A percentile compares a stretch with the other conserved stretches of the same genome.
Conservation (phyloP, 1,140 invertebrate genomes). For the Dendrolimus kikuchii region DNA sequence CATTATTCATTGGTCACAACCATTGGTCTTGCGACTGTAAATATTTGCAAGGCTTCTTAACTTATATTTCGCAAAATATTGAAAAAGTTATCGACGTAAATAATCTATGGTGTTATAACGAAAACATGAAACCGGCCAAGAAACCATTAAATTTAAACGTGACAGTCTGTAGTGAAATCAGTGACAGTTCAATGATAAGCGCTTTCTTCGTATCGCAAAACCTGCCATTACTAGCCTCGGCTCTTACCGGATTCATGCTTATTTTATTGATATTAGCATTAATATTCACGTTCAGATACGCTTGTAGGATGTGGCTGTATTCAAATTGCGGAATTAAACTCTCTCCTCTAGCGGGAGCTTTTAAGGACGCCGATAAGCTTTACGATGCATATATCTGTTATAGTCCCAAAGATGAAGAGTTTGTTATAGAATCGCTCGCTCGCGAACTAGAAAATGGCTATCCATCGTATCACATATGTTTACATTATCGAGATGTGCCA, state of each 20-base stretch:
- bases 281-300: slow-evolving; percentile 85
- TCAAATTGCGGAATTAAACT: slow-evolving; percentile 88
- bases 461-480: slow-evolving; percentile 83
- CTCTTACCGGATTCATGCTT: slow-evolving; percentile 81
- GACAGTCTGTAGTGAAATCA: slow-evolving; percentile 77
- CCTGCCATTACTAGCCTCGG: slow-evolving; percentile 81
- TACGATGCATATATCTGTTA: slow-evolving; percentile 94
- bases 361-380: slow-evolving; percentile 84
- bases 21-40: slow-evolving; percentile 91
- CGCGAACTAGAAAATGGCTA: slow-evolving; percentile 82
- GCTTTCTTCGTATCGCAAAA: slow-evolving; percentile 83
- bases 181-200: slow-evolving; percentile 77
- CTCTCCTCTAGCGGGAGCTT: slow-evolving; percentile 80
- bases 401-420: slow-evolving; percentile 90
- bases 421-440: slow-evolving; percentile 87
- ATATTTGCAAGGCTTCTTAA: slow-evolving; percentile 82
- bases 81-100: slow-evolving; percentile 80
- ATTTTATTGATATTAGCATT: slow-evolving; percentile 81
- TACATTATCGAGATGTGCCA: slow-evolving; percentile 90
- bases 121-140: slow-evolving; percentile 74
- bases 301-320: slow-evolving; percentile 89
- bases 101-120: slow-evolving; percentile 77
- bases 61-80: slow-evolving; percentile 81
- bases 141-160: slow-evolving; percentile 79
- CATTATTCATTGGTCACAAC: slow-evolving; percentile 78